Evolutionary conservation across 2,888 invertebrate species (phyloP).

Genomic region (Metellina segmentata): DNA sequence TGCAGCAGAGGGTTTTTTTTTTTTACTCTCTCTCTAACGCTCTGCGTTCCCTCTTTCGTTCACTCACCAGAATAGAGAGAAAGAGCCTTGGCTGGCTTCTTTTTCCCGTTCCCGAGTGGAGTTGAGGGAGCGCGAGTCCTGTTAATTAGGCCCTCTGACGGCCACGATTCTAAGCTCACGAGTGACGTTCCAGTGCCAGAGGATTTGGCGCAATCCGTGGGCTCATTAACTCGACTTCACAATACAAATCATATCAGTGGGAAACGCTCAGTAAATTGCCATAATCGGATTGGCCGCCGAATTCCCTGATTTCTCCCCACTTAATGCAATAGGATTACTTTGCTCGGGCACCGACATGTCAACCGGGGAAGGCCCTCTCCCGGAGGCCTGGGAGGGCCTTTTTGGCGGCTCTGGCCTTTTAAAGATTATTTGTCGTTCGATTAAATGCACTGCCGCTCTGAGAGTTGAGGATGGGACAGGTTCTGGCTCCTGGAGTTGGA

Average conservation of each 20-base stretch:
- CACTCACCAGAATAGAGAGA: no score
- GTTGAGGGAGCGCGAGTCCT: slow-evolving; percentile 56
- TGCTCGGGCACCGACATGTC: slow-evolving; percentile 60
- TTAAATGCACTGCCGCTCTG: slow-evolving; percentile 49
- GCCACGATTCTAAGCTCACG: slow-evolving; percentile 71
- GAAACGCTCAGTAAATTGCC: slow-evolving; percentile 76
- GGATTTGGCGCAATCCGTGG: slow-evolving; percentile 75
- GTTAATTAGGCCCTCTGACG: slow-evolving; percentile 76
- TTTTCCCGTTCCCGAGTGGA: slow-evolving; percentile 24
- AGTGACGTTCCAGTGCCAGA: slow-evolving; percentile 59
- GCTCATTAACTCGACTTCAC: slow-evolving; percentile 76
- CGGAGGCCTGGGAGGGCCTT: slow-evolving; percentile 20
- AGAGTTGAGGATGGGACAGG: slow-evolving; percentile 45
- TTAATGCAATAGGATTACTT: slow-evolving; percentile 76
- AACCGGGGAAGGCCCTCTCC: slow-evolving; percentile 15
- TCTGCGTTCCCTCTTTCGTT: neutral
- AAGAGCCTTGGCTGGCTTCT: neutral
- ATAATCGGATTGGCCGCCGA: slow-evolving; percentile 74
- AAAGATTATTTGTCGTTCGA: slow-evolving; percentile 73
- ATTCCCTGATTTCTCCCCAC: slow-evolving; percentile 76
- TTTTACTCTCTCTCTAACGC: slow-evolving; percentile 1
- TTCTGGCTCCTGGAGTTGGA: neutral
- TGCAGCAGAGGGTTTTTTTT: neutral
- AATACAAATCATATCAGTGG: slow-evolving; percentile 76
- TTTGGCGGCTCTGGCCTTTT: slow-evolving; percentile 52